Evolutionary conservation across 2,113 vertebrate genomes (phyloP), one percentile per base, ranked within the genome.

Genomic region (Tyto alba): DNA sequence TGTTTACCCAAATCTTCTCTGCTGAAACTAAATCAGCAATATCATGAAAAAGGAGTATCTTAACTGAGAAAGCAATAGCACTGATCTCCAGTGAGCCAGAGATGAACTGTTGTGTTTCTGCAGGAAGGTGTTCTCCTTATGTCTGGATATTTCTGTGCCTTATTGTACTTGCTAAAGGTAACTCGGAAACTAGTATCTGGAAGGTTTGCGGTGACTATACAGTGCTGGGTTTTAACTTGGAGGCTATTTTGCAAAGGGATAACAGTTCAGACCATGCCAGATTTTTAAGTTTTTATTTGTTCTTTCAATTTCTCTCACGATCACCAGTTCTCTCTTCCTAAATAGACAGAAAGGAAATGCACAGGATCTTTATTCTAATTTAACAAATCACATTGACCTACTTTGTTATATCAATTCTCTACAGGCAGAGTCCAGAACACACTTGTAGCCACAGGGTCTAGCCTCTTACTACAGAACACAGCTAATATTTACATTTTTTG

Each of bases 121-220:
- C 84, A 57, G 86, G 60, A 68, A 73, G 62, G 69, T 64, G 62
- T 85, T 87, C 80, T 87, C 74, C 45, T 62, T 62, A 13, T 0
- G 0, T 47, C 66, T 88, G 77, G 69, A 3, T 89, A 79, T 80
- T 92, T 94, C 92, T 89, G 92, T 95, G 95, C 96, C 95, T 94
- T 97, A 97, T 67, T 41, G 16, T n/a, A 81, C 66, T 95, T 57
- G 86, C 57, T 82, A n/a, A 92, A 85, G 91, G 57, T 84, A 22
- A 83, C 69, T 89, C 0, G 2, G 2, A 57, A 40, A 40, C 38
- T 50, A 8, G 17, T 88, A 63, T 45, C 67, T 74, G 64, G 47
- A 77, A 78, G 34, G 36, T 52, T 40, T 83, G 56, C 60, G 72
- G 60, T 72, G 36, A 50, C 47, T 27, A 0, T 13, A 21, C 22